Percentiles rank a stretch among this genome's conserved stretches.
Conservation (phyloP, 2,113 vertebrate species). For the Porphyrio hochstetteri region DNA sequence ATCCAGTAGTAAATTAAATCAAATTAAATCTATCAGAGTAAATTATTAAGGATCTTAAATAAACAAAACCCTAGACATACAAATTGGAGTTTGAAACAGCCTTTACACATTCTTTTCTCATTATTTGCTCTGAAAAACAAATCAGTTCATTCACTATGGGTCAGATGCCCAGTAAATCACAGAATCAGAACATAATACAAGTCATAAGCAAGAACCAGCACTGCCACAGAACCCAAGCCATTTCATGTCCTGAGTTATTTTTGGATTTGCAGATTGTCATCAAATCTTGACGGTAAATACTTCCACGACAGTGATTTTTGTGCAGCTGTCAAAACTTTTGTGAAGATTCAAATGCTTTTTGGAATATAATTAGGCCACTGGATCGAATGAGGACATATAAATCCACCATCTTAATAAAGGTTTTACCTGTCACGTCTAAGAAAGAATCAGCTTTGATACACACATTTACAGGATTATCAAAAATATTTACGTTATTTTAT, state of each 20-base stretch:
- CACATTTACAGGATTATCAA: neutral
- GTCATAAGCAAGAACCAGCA: neutral
- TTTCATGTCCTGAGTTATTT: neutral
- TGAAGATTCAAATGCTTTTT: neutral
- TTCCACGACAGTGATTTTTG: neutral
- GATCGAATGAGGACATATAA: neutral
- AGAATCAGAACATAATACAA: neutral
- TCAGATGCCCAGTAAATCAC: neutral
- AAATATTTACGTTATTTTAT: neutral
- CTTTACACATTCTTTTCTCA: neutral
- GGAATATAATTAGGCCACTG: neutral
- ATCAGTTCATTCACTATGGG: neutral
- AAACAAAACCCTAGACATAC: neutral
- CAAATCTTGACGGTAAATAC: neutral
- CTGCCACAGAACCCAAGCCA: neutral
- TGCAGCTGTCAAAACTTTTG: neutral
- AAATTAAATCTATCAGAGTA: neutral
- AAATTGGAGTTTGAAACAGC: neutral
- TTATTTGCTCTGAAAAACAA: constrained; percentile 21
- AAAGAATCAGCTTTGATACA: neutral
- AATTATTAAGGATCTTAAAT: constrained; percentile 1
- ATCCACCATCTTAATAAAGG: neutral
- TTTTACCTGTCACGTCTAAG: neutral
- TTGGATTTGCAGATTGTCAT: neutral
- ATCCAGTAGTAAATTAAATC: constrained; percentile 4